Conservation (phyloP, 1,140 invertebrate genomes). For the Bactericera cockerelli region DNA sequence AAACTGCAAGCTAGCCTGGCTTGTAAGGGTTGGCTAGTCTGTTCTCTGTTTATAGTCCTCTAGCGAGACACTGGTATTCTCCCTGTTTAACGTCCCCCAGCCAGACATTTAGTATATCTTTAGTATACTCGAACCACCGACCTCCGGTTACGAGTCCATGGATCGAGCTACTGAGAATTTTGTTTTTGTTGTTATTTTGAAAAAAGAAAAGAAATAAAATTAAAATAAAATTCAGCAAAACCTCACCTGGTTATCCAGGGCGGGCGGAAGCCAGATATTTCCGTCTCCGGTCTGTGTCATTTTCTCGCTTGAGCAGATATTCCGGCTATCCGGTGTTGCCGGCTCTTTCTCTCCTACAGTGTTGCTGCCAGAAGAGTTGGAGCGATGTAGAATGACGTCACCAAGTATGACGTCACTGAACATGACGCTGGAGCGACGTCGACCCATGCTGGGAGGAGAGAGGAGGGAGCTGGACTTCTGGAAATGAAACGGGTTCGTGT, state of each 20-base stretch:
- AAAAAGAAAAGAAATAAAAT: too few species aligned
- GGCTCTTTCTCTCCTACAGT: conserved; percentile 26
- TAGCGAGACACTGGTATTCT: too few species aligned
- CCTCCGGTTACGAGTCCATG: too few species aligned
- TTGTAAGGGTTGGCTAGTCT: too few species aligned
- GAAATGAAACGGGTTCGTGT: neutral
- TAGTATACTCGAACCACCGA: too few species aligned
- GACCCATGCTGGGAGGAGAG: conserved; percentile 16
- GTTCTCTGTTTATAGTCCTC: too few species aligned
- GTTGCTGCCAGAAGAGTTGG: conserved; percentile 29
- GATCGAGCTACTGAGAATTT: too few species aligned
- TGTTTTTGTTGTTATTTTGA: too few species aligned
- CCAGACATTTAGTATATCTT: too few species aligned
- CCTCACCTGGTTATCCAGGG: neutral
- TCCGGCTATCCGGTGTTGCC: conserved; percentile 30
- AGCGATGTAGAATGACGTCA: conserved; percentile 22
- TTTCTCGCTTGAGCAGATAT: conserved; percentile 69
- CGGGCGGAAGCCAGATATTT: conserved; percentile 18
- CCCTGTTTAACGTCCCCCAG: too few species aligned
- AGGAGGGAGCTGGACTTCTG: conserved; percentile 9
- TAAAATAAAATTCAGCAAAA: too few species aligned
- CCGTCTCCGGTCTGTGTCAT: conserved; percentile 64
- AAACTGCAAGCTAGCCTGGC: too few species aligned
- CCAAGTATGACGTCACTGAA: conserved; percentile 64
- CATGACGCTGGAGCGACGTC: conserved; percentile 64